Percentiles rank a stretch among this genome's conserved stretches.
Conservation (phyloP, 2,797 vertebrate genomes). For the Notolabrus celidotus region DNA sequence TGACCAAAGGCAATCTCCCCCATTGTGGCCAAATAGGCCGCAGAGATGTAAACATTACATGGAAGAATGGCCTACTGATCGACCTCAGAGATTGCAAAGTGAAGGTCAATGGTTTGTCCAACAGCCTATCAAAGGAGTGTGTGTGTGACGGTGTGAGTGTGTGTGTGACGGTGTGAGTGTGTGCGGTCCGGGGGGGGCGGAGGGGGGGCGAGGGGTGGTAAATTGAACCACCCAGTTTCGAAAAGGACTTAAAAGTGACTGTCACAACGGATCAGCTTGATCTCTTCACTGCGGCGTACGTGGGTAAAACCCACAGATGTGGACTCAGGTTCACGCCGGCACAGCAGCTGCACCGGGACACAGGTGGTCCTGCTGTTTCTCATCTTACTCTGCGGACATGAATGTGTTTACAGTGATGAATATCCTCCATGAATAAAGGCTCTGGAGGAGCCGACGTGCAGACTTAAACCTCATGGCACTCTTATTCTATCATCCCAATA, state of each 20-base stretch:
- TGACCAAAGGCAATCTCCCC: constrained; percentile 75
- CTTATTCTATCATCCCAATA: too few species aligned
- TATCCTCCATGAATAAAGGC: constrained; percentile 21
- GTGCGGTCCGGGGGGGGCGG: constrained; percentile 18
- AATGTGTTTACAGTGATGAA: constrained; percentile 9
- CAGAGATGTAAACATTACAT: constrained; percentile 84
- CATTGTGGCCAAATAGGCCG: constrained; percentile 79
- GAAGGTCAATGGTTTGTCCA: constrained; percentile 81
- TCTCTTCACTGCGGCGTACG: constrained; percentile 65
- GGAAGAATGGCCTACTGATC: constrained; percentile 82
- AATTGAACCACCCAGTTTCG: constrained; percentile 79
- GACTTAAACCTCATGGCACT: constrained; percentile 27
- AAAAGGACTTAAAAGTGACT: constrained; percentile 77
- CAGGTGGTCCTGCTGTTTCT: constrained; percentile 52
- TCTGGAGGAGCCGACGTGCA: constrained; percentile 10
- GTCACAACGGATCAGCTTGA: constrained; percentile 79
- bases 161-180: constrained; percentile 14
- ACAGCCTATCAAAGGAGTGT: constrained; percentile 61
- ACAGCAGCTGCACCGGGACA: constrained; percentile 1
- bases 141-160: constrained; percentile 36
- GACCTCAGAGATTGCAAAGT: constrained; percentile 81
- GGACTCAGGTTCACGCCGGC: constrained; percentile 24
- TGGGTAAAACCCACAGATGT: constrained; percentile 41
- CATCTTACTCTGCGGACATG: constrained; percentile 33
- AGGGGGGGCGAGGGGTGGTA: constrained; percentile 32